Percentiles rank a stretch among this genome's conserved stretches.
Conservation (phyloP, 1,140 invertebrate genomes). For the Centruroides vittatus region DNA sequence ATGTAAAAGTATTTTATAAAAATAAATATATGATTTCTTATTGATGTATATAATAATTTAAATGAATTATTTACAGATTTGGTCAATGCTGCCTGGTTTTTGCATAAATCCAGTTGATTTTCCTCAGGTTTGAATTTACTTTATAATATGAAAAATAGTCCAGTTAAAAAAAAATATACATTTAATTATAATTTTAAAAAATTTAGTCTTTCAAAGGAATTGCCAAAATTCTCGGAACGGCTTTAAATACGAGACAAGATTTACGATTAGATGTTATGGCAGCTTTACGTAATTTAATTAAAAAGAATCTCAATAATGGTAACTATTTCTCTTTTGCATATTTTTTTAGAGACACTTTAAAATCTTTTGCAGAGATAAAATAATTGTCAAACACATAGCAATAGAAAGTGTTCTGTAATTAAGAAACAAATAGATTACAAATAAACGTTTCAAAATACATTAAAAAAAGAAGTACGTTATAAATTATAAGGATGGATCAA, state of each 20-base stretch:
- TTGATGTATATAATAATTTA: no score
- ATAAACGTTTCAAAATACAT: no score
- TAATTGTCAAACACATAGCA: no score
- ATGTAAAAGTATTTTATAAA: no score
- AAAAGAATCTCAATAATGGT: conserved; percentile 38
- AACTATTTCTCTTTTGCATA: conserved; percentile 18
- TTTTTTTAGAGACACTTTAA: no score
- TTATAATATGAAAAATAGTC: neutral
- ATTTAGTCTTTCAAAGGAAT: conserved; percentile 41
- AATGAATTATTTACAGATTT: conserved; percentile 46
- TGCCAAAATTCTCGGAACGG: conserved; percentile 63
- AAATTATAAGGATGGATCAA: no score
- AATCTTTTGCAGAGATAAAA: no score
- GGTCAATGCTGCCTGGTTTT: conserved; percentile 79
- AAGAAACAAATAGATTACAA: no score
- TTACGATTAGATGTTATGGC: conserved; percentile 31
- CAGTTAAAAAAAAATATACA: conserved; percentile 7
- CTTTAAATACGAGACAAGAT: conserved; percentile 33
- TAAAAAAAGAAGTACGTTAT: no score
- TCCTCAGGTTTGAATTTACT: conserved; percentile 27
- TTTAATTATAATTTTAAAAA: neutral
- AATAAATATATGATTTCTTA: no score
- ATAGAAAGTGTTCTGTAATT: no score
- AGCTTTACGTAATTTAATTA: conserved; percentile 30
- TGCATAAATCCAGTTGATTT: conserved; percentile 71